Evolutionary conservation across 2,797 vertebrate genomes (phyloP).

Genomic region (Pelochelys cantorii): DNA sequence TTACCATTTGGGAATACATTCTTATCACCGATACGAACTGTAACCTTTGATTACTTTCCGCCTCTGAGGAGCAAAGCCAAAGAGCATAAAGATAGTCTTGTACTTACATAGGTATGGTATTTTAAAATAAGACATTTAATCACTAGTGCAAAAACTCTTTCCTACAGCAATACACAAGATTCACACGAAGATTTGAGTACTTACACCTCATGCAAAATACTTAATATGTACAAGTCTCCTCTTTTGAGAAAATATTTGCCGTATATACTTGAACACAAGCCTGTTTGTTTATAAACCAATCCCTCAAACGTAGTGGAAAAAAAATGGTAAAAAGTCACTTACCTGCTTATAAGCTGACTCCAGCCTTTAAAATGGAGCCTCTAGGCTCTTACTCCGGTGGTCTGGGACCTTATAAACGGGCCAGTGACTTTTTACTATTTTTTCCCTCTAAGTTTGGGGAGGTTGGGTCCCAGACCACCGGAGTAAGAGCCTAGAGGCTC

Average conservation of each 20-base stretch:
- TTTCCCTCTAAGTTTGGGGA: too few species aligned
- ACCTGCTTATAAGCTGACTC: too few species aligned
- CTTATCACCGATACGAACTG: slow-evolving; percentile 21
- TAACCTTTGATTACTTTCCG: slow-evolving; percentile 13
- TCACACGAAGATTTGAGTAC: background rate
- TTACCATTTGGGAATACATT: slow-evolving; percentile 24
- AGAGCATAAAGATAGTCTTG: background rate
- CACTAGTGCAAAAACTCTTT: background rate
- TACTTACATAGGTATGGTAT: background rate
- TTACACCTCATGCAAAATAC: slow-evolving; percentile 1
- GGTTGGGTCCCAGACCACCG: too few species aligned
- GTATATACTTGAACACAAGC: too few species aligned
- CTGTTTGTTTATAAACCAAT: too few species aligned
- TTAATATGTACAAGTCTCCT: background rate
- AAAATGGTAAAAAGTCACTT: too few species aligned
- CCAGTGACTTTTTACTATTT: too few species aligned
- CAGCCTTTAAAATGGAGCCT: too few species aligned
- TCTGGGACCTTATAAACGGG: too few species aligned
- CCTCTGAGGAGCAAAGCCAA: slow-evolving; percentile 31
- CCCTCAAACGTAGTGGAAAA: too few species aligned
- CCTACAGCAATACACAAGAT: background rate
- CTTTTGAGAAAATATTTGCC: background rate
- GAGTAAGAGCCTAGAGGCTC: too few species aligned
- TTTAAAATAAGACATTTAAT: background rate
- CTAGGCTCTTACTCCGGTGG: too few species aligned